phyloP scores from a whole-genome alignment of 2,113 vertebrate species.

The Bubo scandiacus region DNA sequence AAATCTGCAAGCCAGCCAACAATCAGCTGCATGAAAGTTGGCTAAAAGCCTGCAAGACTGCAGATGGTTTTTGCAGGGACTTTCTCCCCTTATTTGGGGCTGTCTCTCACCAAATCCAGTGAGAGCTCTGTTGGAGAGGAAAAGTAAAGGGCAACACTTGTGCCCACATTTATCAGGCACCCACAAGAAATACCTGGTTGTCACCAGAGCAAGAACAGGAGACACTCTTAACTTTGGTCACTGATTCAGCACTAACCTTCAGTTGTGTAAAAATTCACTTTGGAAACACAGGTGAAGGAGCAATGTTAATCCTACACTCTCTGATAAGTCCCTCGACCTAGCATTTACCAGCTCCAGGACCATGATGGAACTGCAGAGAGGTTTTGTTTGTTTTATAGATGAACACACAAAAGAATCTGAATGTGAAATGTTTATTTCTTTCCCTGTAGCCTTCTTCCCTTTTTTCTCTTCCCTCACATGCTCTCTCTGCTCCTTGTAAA shows the following conservation, averaged over 20 bases:
- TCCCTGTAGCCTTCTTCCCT: not conserved
- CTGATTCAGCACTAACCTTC: not conserved
- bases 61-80: not conserved
- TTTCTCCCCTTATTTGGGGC: not conserved
- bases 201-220: fast-evolving
- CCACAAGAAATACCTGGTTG: not conserved
- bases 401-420: not conserved
- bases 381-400: not conserved
- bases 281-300: not conserved
- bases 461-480: not conserved
- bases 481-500: not conserved
- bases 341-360: not conserved
- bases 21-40: not conserved
- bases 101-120: not conserved
- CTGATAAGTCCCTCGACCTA: not conserved
- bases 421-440: not conserved
- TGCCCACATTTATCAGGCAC: not conserved
- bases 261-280: not conserved
- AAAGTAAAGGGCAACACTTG: not conserved
- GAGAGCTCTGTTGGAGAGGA: not conserved
- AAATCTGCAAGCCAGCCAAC: not conserved
- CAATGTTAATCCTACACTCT: not conserved
- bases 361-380: not conserved
- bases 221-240: not conserved
- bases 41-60: not conserved